A percentile compares a stretch with the other conserved stretches of the same genome.
Conservation (phyloP, 2,888 invertebrate genomes). For the Drosophila vallismaia region DNA sequence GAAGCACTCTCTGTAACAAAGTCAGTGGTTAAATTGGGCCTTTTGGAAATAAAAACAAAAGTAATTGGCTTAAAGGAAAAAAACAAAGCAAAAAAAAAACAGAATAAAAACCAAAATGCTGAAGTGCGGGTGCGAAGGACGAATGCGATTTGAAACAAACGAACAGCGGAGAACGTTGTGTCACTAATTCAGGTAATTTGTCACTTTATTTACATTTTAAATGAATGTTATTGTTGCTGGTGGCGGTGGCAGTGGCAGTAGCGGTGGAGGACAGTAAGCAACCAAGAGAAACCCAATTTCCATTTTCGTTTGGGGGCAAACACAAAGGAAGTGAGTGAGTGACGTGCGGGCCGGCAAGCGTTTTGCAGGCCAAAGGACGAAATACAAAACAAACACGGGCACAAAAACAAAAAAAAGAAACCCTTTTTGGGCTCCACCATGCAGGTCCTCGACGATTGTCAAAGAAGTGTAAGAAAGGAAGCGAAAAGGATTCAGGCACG, state of each 20-base stretch:
- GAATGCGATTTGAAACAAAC: constrained; percentile 34
- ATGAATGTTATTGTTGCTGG: constrained; percentile 61
- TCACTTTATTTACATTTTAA: constrained; percentile 79
- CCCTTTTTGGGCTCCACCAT: constrained; percentile 35
- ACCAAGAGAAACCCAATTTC: constrained; percentile 75
- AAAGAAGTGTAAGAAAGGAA: constrained; percentile 40
- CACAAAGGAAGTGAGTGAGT: constrained; percentile 71
- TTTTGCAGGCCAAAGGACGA: constrained; percentile 20
- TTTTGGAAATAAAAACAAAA: constrained; percentile 46
- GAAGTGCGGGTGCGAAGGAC: constrained; percentile 3
- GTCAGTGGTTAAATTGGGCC: constrained; percentile 54
- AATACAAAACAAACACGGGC: constrained; percentile 34
- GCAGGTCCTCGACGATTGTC: constrained; percentile 24
- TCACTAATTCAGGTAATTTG: constrained; percentile 78
- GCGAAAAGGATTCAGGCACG: constrained; percentile 28
- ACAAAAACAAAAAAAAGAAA: constrained; percentile 21
- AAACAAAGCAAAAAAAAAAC: too few relatives aligned
- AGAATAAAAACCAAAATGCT: background rate
- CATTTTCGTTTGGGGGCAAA: constrained; percentile 71
- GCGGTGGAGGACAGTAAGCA: constrained; percentile 47
- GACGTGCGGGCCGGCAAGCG: constrained; percentile 51
- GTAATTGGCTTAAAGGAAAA: constrained; percentile 19
- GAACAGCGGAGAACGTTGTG: constrained; percentile 60
- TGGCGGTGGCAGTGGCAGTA: constrained; percentile 15
- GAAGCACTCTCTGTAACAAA: constrained; percentile 50